A percentile compares a stretch with the other conserved stretches of the same genome.
Conservation (phyloP, 2,113 vertebrate species). For the Chloropsis hardwickii region DNA sequence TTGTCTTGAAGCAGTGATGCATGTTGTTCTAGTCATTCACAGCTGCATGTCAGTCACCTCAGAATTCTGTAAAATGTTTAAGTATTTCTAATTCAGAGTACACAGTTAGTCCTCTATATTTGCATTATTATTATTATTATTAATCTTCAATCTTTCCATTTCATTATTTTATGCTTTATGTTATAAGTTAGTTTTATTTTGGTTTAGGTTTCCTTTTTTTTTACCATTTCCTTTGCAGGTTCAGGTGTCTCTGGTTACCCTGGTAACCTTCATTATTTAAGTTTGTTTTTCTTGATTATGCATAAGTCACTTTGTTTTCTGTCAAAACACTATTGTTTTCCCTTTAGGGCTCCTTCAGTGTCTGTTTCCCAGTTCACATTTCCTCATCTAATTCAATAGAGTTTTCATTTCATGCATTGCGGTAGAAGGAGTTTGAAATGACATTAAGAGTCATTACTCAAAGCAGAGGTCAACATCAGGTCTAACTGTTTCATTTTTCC, state of each 20-base stretch:
- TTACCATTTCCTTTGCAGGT: slow-evolving; percentile 92
- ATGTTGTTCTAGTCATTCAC: slow-evolving; percentile 64
- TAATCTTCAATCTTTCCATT: slow-evolving; percentile 70
- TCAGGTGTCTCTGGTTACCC: slow-evolving; percentile 90
- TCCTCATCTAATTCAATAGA: slow-evolving; percentile 79
- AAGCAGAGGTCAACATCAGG: slow-evolving; percentile 82
- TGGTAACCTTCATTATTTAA: slow-evolving; percentile 97
- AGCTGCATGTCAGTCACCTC: slow-evolving; percentile 71
- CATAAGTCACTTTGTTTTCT: slow-evolving; percentile 85
- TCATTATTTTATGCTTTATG: slow-evolving; percentile 68
- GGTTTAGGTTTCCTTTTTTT: slow-evolving; percentile 72
- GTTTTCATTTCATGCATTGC: slow-evolving; percentile 83
- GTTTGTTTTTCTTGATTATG: slow-evolving; percentile 92
- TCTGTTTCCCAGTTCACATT: slow-evolving; percentile 72
- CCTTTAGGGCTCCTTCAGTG: slow-evolving; percentile 75
- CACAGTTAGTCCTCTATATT: slow-evolving; percentile 22
- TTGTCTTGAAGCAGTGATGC: slow-evolving; percentile 62
- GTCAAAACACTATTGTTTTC: slow-evolving; percentile 71
- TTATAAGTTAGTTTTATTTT: slow-evolving; percentile 47
- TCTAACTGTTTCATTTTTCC: slow-evolving; percentile 74
- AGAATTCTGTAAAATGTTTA: slow-evolving; percentile 64
- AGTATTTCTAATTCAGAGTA: slow-evolving; percentile 33
- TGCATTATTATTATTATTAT: not conserved
- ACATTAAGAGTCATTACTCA: slow-evolving; percentile 84
- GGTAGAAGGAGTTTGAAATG: slow-evolving; percentile 85